Evolutionary conservation across 2,888 invertebrate species (phyloP), one percentile per base, ranked within the genome.

Genomic region (Labia minor): DNA sequence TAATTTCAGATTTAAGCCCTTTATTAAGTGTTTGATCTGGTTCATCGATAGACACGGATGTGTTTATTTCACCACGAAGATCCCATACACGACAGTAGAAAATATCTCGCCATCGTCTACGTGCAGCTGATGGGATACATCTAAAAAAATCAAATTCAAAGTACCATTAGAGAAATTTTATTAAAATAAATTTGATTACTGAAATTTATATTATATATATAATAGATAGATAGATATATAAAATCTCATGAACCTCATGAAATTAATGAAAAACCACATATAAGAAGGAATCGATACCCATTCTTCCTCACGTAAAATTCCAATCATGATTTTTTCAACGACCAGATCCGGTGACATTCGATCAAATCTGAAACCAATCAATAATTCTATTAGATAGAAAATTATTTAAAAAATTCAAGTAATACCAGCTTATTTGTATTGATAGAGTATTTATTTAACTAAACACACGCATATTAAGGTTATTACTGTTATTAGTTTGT

Each of bases 261-360:
- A 65, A 61, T 65, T 65, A 18, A 70, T 67, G 66, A 66, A 70
- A 37, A 70, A 70, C 21, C 37, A 61, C 68, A 70, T 68, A 26
- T 69, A 70, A 3, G 68, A 19, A 0, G 70, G 70, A 0, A 70
- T 67, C 21, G 63, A 67, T 61, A 70, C 63, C 14, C 49, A 61
- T 65, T 70, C 70, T 18, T 67, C 37, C 61, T 70, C 68, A 61
- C 67, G 67, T 16, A 66, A 62, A 18, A 70, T 64, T n/a, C 67
- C 70, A 19, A 66, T 67, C 11, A 69, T 67, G 0, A 70, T 70
- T 49, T 70, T 66, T 11, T 62, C 65, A 1, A 67, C 67, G 1
- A 69, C 68, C 20, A 64, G 67, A 64, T 69, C 67, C 0, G 70
- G 70, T 1, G 68, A 67, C 62, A 70, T 37, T 8, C 68, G 63